phyloP scores from a whole-genome alignment of 2,113 vertebrate genomes.

The Nibea albiflora region DNA sequence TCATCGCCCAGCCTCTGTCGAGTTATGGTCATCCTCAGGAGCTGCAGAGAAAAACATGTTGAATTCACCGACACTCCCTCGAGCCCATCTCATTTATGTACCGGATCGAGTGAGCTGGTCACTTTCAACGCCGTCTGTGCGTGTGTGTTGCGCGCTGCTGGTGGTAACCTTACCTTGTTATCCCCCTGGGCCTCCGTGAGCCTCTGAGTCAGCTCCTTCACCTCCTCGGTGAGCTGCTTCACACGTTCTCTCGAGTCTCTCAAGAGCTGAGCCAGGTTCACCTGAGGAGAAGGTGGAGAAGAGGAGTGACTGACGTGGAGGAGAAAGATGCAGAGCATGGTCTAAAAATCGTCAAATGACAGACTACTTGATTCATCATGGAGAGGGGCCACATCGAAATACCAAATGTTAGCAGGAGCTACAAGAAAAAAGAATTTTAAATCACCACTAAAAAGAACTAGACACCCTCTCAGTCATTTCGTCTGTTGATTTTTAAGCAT shows the following conservation, averaged over 20 bases:
- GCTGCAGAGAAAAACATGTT: conserved; percentile 75
- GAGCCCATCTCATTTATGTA: not conserved
- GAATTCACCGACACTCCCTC: not conserved
- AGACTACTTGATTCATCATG: not conserved
- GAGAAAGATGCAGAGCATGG: not conserved
- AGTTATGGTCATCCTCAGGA: conserved; percentile 97
- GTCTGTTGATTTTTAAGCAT: not conserved
- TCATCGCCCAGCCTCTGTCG: conserved; percentile 96
- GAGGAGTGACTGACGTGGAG: not conserved
- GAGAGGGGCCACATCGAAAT: not conserved
- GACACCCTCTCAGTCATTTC: not conserved
- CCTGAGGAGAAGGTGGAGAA: conserved; percentile 77
- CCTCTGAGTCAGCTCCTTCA: conserved; percentile 94
- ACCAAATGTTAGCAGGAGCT: not conserved
- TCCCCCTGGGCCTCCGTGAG: conserved; percentile 95
- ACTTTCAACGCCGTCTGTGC: not conserved
- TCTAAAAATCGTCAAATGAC: not conserved
- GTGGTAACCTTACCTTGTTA: conserved; percentile 89
- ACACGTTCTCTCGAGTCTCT: conserved; percentile 91
- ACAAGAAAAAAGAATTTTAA: not conserved
- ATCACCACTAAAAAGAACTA: not conserved
- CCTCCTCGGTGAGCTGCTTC: conserved; percentile 91
- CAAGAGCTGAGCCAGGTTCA: conserved; percentile 93
- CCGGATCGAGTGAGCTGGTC: not conserved
- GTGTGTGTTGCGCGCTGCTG: not conserved